phyloP scores from a whole-genome alignment of 1,140 invertebrate species.

The Caenorhabditis inopinata region DNA sequence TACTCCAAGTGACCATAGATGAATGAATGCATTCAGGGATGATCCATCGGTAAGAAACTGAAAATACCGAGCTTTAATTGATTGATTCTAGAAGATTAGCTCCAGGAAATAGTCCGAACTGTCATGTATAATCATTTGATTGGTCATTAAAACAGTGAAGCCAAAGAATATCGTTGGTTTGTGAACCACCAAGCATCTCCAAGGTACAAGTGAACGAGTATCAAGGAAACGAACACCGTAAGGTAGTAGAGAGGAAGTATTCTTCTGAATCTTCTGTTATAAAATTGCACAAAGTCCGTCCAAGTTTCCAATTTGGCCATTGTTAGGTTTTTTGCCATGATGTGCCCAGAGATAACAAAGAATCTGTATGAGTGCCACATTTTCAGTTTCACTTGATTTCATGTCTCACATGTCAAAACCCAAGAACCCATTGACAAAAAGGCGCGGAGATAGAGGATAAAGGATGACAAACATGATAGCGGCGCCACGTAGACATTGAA shows the following conservation, averaged over 20 bases:
- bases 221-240: neutral
- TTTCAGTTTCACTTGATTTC: neutral
- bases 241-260: slow-evolving; percentile 36
- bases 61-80: too few relatives aligned
- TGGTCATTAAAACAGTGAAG: slow-evolving; percentile 8
- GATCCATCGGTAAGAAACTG: slow-evolving; percentile 15
- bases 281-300: neutral
- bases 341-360: slow-evolving; percentile 33
- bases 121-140: slow-evolving; percentile 27
- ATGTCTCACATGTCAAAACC: slow-evolving; percentile 36
- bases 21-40: slow-evolving; percentile 10
- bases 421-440: slow-evolving; percentile 30
- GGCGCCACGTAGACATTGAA: slow-evolving; percentile 34
- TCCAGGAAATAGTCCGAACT: slow-evolving; percentile 30
- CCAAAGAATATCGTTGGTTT: neutral
- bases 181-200: slow-evolving; percentile 1
- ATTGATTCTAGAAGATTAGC: too few relatives aligned
- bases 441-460: neutral
- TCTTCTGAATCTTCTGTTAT: slow-evolving; percentile 23
- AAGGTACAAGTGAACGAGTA: slow-evolving; percentile 3
- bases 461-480: slow-evolving; percentile 4
- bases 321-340: slow-evolving; percentile 17
- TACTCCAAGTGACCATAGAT: slow-evolving; percentile 35
- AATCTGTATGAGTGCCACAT: neutral
- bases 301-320: neutral